Base-by-base conservation (phyloP, 2,113 vertebrate genomes). In the Syngnathus typhle region DNA sequence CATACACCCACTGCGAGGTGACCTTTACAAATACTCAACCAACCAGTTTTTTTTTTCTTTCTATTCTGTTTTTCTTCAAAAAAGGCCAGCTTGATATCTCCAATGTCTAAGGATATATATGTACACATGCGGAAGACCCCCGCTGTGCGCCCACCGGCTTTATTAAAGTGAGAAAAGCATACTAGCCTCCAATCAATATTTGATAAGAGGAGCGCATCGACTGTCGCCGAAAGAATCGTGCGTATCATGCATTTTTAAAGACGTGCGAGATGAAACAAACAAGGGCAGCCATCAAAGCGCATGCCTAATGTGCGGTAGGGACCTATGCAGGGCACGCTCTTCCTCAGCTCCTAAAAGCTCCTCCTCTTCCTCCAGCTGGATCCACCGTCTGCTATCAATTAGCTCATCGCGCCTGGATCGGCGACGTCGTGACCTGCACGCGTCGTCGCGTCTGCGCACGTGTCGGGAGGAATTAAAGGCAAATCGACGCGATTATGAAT, bases 301-400 rank as follows among this genome's bases (percentile, higher is more conserved):
- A 86, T 87, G 65, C 43, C 58, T 87, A 83, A 89, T 82, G 55
- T 79, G 82, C 74, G 60, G 39, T 15, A 23, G 76, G 75, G 69
- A 82, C 74, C 60, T 59, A 74, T 79, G 81, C 74, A 76, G 83
- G 80, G 74, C 82, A 79, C 7, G 27, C 13, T 16, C 15, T 18
- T 58, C 55, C 27, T 36, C 55, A 15, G 27, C 32, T 21, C 82
- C 81, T 85, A 87, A 88, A 43, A 88, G 83, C 86, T 88, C 85
- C 78, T 76, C 84, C 59, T 60, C 38, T n/a, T 60, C 87, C 83
- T 78, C 73, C 78, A 84, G 81, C 79, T 87, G 77, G 77, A 87
- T 82, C 74, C 72, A 67, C 74, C 70, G 75, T 87, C 81, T 73
- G 76, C 75, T 85, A 76, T 84, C 84, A 86, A 88, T 89, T 88